A percentile compares a stretch with the other conserved stretches of the same genome.
Conservation (phyloP, 2,888 invertebrate genomes). For the Muschampia plurimacula region DNA sequence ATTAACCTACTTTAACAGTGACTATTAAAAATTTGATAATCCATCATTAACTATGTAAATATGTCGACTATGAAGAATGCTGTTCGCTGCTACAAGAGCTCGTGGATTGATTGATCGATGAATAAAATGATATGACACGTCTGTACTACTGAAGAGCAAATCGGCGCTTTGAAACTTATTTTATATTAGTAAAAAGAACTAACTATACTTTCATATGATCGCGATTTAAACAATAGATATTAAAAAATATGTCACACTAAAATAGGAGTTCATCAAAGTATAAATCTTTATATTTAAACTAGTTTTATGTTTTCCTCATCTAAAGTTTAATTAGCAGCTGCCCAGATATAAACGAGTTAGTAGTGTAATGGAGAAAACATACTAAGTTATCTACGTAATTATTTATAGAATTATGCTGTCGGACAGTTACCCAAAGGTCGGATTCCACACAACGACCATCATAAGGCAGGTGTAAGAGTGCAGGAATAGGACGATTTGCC, state of each 20-base stretch:
- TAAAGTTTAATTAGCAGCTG: slow-evolving; percentile 26
- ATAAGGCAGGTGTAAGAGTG: slow-evolving; percentile 65
- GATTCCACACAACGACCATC: slow-evolving; percentile 45
- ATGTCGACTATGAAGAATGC: slow-evolving; percentile 19
- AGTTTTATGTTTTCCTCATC: slow-evolving; percentile 9
- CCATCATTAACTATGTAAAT: slow-evolving; percentile 23
- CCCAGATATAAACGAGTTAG: slow-evolving; percentile 13
- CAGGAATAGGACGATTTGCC: slow-evolving; percentile 71
- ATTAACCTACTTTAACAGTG: slow-evolving; percentile 21
- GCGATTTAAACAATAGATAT: background rate
- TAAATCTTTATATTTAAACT: slow-evolving; percentile 15
- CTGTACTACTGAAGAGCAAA: background rate
- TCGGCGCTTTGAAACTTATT: background rate
- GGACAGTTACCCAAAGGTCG: slow-evolving; percentile 33
- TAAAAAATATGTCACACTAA: background rate
- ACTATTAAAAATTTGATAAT: slow-evolving; percentile 25
- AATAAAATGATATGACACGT: slow-evolving; percentile 29
- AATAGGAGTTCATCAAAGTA: background rate
- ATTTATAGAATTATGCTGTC: slow-evolving; percentile 8
- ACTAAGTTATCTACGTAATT: background rate
- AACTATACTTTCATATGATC: background rate
- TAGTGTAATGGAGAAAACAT: background rate
- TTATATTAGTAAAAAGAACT: background rate
- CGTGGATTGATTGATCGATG: slow-evolving; percentile 29
- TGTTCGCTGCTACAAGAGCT: slow-evolving; percentile 10